Conservation (phyloP, 2,113 vertebrate genomes). For the Coptodon bakossiorum region DNA sequence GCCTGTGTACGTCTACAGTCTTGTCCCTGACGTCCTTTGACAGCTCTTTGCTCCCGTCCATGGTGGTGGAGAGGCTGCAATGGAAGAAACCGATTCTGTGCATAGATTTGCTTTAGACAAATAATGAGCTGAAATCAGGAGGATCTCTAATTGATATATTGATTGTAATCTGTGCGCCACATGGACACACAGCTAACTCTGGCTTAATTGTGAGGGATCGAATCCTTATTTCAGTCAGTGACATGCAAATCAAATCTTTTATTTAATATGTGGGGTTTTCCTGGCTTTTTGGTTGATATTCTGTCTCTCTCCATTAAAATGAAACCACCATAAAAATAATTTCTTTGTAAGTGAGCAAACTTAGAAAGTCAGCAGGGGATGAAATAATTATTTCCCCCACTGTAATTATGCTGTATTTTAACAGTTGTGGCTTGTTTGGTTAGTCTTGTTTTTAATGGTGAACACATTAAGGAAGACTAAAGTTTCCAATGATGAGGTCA, state of each 20-base stretch:
- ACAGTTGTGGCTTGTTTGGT: not conserved
- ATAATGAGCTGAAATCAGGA: not conserved
- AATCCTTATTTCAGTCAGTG: not conserved
- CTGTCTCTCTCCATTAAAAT: not conserved
- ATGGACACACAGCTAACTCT: not conserved
- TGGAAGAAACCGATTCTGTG: not conserved
- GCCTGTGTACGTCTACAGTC: not conserved
- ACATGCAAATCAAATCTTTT: not conserved
- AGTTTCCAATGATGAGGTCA: not conserved
- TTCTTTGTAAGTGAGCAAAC: not conserved
- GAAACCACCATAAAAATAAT: not conserved
- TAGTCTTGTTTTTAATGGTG: not conserved
- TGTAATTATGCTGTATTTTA: not conserved
- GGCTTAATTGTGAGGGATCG: accelerated
- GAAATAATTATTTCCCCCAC: not conserved
- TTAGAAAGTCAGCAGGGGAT: not conserved
- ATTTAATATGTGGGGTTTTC: not conserved
- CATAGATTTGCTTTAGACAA: not conserved
- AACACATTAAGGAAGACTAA: no score
- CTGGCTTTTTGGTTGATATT: not conserved
- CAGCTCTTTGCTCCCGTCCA: not conserved
- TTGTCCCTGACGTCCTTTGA: not conserved
- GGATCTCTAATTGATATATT: not conserved
- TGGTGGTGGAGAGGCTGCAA: accelerated
- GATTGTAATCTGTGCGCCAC: not conserved